phyloP scores from a whole-genome alignment of 2,888 invertebrate genomes.

The Polymixis flavicincta region DNA sequence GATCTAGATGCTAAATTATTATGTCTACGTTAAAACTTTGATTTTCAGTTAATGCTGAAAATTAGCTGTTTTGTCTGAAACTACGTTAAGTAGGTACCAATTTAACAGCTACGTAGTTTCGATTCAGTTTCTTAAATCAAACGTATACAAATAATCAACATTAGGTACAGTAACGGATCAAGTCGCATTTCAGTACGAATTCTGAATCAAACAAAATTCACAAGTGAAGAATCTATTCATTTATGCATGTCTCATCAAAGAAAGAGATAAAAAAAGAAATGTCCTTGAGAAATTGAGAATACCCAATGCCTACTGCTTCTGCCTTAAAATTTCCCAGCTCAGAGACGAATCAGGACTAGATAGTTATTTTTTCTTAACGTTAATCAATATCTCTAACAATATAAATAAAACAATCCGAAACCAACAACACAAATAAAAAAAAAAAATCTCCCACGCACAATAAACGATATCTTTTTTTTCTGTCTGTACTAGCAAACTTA shows the following conservation, averaged over 20 bases:
- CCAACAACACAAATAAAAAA: not conserved
- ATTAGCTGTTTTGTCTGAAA: too few relatives aligned
- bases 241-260: not conserved
- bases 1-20: not conserved
- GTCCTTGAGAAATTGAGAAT: not conserved
- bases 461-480: slow-evolving; percentile 52
- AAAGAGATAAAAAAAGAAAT: too few relatives aligned
- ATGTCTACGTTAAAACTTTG: not conserved
- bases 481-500: slow-evolving; percentile 73
- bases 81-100: not conserved
- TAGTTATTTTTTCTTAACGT: too few relatives aligned
- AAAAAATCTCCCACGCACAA: slow-evolving; percentile 15
- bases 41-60: not conserved
- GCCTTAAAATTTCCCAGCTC: not conserved
- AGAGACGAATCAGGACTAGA: not conserved
- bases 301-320: not conserved
- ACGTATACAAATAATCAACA: not conserved
- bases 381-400: slow-evolving; percentile 1
- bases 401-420: slow-evolving; percentile 12
- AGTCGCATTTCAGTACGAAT: not conserved
- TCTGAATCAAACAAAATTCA: not conserved
- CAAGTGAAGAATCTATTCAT: not conserved
- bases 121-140: not conserved
- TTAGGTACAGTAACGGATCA: not conserved
- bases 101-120: not conserved